phyloP scores from a whole-genome alignment of 2,797 vertebrate genomes.

The Cossypha niveicapilla region DNA sequence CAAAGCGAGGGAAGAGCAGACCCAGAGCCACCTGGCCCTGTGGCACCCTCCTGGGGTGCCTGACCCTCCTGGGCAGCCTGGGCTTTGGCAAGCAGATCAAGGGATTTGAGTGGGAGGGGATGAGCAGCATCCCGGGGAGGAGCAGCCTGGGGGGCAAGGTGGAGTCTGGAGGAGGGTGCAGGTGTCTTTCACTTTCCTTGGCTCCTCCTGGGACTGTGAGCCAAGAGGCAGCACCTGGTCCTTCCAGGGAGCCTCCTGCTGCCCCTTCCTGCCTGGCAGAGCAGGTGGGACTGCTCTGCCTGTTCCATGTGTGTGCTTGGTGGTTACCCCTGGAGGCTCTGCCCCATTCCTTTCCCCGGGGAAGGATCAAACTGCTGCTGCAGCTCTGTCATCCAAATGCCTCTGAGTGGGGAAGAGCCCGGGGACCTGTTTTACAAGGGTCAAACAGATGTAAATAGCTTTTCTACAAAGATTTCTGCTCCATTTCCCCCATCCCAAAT shows the following conservation, averaged over 20 bases:
- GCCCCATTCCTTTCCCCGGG: not conserved
- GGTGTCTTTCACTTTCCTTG: constrained; percentile 23
- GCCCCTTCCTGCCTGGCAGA: not conserved
- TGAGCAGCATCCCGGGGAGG: not conserved
- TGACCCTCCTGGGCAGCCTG: not conserved
- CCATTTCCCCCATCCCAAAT: not conserved
- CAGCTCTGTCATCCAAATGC: not conserved
- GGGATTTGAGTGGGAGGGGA: not conserved
- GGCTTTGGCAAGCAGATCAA: not conserved
- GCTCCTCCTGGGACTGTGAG: not conserved
- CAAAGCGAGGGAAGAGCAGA: not conserved
- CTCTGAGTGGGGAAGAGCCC: not conserved
- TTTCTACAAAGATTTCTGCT: constrained; percentile 26
- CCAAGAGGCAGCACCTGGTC: not conserved
- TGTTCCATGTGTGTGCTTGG: not conserved
- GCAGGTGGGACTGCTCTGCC: not conserved
- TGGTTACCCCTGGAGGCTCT: not conserved
- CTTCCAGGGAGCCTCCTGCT: not conserved
- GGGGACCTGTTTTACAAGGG: constrained; percentile 20
- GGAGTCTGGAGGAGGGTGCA: not conserved
- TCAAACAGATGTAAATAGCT: constrained; percentile 48
- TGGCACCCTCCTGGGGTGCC: not conserved
- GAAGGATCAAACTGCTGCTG: not conserved
- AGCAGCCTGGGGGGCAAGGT: not conserved
- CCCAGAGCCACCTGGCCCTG: not conserved